phyloP scores from a whole-genome alignment of 2,113 vertebrate species.

The Cromileptes altivelis region DNA sequence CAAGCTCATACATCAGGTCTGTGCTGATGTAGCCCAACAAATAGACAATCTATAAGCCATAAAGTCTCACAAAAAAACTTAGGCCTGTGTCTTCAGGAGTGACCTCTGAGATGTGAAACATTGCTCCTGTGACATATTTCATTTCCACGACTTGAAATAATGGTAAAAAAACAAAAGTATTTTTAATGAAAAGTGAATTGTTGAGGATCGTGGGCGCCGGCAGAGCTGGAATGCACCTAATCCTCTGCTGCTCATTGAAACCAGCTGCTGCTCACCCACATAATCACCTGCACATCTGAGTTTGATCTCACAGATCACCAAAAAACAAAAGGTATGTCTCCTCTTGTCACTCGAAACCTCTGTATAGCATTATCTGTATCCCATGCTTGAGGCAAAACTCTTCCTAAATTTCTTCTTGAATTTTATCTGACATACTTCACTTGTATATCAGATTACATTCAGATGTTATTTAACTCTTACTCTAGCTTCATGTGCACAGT shows the following conservation, averaged over 20 bases:
- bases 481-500: not conserved
- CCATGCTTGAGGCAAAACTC: not conserved
- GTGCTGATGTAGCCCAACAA: not conserved
- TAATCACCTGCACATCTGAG: conserved; percentile 61
- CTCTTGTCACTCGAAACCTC: not conserved
- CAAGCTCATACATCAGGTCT: not conserved
- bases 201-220: not conserved
- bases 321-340: conserved; percentile 14
- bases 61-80: not conserved
- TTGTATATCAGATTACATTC: not conserved
- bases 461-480: not conserved
- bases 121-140: not conserved
- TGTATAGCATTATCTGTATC: not conserved
- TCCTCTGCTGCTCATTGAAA: conserved; percentile 44
- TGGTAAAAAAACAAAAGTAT: not conserved
- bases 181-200: not conserved
- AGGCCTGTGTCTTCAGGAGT: not conserved
- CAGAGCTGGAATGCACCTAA: conserved; percentile 32
- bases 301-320: conserved; percentile 24
- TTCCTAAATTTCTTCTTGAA: not conserved
- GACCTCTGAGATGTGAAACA: not conserved
- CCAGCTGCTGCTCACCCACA: conserved; percentile 45
- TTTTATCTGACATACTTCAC: not conserved
- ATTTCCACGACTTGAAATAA: not conserved
- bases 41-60: not conserved